Evolutionary conservation across 2,113 vertebrate genomes (phyloP), one percentile per base, ranked within the genome.

Genomic region (Sterna hirundo): DNA sequence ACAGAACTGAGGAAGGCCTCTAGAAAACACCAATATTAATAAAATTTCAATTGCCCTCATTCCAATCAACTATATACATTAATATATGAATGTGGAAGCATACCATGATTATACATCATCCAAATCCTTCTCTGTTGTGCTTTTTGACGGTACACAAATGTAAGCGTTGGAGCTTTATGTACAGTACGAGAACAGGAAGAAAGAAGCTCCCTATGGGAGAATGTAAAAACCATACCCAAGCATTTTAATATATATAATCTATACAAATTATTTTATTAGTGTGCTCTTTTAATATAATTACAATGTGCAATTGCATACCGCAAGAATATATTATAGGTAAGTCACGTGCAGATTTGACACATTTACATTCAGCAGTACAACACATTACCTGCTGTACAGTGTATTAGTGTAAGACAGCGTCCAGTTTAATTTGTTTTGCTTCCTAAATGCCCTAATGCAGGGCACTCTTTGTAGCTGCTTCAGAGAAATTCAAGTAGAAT

Each of bases 191-290:
- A 91, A 91, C 93, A 92, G 95, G 97, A 97, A 97, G 98, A 93
- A 97, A 97, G 97, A 97, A 94, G 69, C 87, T 96, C 96, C 97
- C 97, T 92, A 97, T 91, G 93, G 97, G 96, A 98, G 97, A 95
- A 98, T 97, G 96, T 98, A 98, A 97, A 98, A 98, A 97, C 98
- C 97, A 97, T 97, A 98, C 97, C 97, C 97, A 96, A 97, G 97
- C 97, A 98, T 97, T 97, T 97, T 98, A 96, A 97, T 98, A 98
- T 98, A 98, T 98, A 98, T 98, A 98, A 97, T 98, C 98, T 98
- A 98, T 98, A 98, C 98, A 98, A 98, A 98, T 97, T 97, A 96
- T 98, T 97, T 98, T 96, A 98, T 98, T 98, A 98, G 97, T 98
- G 98, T 98, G 98, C 98, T 98, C 98, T 98, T 97, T 98, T 97